Evolutionary conservation across 2,113 vertebrate genomes (phyloP).

Genomic region (Lasiurus cinereus): DNA sequence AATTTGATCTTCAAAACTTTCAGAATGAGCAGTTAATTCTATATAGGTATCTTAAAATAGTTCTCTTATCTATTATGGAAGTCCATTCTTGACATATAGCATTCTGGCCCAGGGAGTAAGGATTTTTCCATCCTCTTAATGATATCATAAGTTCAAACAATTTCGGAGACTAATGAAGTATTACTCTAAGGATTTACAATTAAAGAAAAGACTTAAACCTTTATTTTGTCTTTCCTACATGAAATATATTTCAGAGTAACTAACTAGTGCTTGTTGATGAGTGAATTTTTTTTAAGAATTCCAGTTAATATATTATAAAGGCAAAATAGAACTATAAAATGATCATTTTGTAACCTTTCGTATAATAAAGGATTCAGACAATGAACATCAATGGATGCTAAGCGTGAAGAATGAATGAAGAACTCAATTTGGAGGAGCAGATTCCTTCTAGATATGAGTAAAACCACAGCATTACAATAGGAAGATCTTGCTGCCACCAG

Average conservation of each 20-base stretch:
- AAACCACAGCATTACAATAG: not conserved
- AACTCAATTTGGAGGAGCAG: not conserved
- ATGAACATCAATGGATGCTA: not conserved
- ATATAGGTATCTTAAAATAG: not conserved
- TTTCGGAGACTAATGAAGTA: not conserved
- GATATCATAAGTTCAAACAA: not conserved
- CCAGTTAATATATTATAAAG: not conserved
- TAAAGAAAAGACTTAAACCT: conserved; percentile 1
- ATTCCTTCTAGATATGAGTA: not conserved
- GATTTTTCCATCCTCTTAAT: not conserved
- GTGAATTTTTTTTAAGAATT: not conserved
- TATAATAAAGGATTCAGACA: not conserved
- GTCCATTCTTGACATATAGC: not conserved
- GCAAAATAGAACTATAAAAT: not conserved
- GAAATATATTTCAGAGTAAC: conserved; percentile 47
- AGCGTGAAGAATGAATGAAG: not conserved
- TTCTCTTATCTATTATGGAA: not conserved
- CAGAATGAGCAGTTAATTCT: not conserved
- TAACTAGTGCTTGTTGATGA: not conserved
- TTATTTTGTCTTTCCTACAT: conserved; percentile 28
- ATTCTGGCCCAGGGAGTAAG: not conserved
- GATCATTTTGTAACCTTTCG: not conserved
- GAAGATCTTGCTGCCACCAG: not conserved
- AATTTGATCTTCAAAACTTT: conserved; percentile 46
- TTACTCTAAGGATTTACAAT: conserved; percentile 10